phyloP scores from a whole-genome alignment of 2,113 vertebrate species.

The Eclectus roratus region DNA sequence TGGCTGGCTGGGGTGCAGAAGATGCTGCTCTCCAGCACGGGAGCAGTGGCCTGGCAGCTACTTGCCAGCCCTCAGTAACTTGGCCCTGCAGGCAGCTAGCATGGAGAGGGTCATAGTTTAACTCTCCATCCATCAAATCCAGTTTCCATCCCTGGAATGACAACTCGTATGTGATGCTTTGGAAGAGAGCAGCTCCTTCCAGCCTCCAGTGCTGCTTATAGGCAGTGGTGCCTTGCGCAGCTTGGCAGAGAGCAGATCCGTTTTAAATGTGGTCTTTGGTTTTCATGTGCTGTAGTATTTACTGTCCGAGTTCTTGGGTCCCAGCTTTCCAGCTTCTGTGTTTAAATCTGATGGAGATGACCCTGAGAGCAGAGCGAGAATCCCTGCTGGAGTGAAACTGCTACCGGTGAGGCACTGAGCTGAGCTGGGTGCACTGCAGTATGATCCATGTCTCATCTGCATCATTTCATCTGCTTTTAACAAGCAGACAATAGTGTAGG shows the following conservation, averaged over 20 bases:
- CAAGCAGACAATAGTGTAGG: background rate
- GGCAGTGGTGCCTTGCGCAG: background rate
- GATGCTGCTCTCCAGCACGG: background rate
- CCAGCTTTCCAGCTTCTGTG: background rate
- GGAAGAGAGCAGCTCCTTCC: background rate
- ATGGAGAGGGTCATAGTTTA: background rate
- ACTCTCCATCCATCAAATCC: background rate
- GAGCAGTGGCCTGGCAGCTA: background rate
- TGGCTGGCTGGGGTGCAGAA: background rate
- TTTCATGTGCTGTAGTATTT: background rate
- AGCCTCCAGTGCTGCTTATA: background rate
- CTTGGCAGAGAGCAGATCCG: background rate
- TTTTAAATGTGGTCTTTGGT: background rate
- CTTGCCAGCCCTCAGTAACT: background rate
- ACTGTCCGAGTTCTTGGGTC: background rate
- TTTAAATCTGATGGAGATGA: background rate
- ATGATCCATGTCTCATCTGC: background rate
- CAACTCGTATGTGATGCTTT: background rate
- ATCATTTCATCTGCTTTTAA: constrained; percentile 15
- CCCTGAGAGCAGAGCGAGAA: background rate
- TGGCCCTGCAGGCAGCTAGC: background rate
- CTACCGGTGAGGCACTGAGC: background rate
- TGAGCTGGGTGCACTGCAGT: background rate
- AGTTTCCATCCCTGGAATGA: background rate
- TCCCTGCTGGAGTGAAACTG: background rate